Base-by-base conservation (phyloP, 2,113 vertebrate species). In the Chamaetylas fuelleborni region DNA sequence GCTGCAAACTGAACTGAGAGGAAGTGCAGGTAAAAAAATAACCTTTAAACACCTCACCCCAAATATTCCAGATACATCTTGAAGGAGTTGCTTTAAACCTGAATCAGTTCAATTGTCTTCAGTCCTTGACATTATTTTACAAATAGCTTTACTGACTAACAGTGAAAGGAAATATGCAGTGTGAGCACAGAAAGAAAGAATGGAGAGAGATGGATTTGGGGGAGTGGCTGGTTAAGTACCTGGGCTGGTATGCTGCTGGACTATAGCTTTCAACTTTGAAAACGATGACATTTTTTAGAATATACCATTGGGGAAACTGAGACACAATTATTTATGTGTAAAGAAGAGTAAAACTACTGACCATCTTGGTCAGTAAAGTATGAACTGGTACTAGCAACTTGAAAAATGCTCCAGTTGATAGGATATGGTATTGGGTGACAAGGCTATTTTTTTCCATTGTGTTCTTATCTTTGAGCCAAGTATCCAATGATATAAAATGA, bases 161-260 rank as follows among this genome's bases (percentile, higher is more conserved):
- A 53, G 16, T 14, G 25, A 17, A 28, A 78, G 16, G 29, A 67
- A 42, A 36, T n/a, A 34, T 76, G 11, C 0, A 2, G 28, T 31
- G 7, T 0, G 1, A 31, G 19, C 19, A 25, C 28, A 61, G 71
- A 57, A 93, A 22, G 2, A 48, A 72, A 31, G 43, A 79, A 18
- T 1, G 1, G 45, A 53, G 23, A 82, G 24, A 1, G 2, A 29
- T 1, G 2, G 11, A 24, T 86, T 57, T 83, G 12, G 7, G 15
- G 18, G 23, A 66, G 23, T 40, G 45, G 12, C 13, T 83, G 25
- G n/a, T 70, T 73, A 34, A 78, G 72, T 33, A 58, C 29, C 16
- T 66, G 47, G 51, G 8, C 31, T 79, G 26, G 4, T 38, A 66
- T 67, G 33, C 33, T 70, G 50, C 64, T 64, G 57, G 24, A 12